These are phyloP conservation scores for Pomacea maculata DNA, from an alignment of 1,140 invertebrate species.

Conservation along the genomic window DNA sequence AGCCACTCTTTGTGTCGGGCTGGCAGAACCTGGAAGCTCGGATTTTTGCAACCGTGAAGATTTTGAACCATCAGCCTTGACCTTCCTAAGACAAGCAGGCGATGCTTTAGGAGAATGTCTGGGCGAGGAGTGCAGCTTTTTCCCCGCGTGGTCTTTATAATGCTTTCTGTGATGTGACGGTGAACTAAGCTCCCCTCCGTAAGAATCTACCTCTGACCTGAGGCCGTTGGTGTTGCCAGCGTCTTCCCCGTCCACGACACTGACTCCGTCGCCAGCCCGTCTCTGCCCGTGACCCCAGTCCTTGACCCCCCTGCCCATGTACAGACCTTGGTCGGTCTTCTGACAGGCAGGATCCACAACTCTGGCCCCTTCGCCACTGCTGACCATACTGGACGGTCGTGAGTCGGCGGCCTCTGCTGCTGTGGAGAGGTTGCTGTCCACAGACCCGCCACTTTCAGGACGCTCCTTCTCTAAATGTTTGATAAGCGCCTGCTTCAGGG, in stretches of 20 bases:
- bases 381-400: conserved; percentile 44
- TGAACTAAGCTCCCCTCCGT: neutral
- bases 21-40: conserved; percentile 40
- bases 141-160: conserved; percentile 20
- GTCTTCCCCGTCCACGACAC: conserved; percentile 7
- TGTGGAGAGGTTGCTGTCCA: conserved; percentile 48
- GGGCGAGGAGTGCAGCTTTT: conserved; percentile 40
- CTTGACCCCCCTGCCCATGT: neutral
- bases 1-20: conserved; percentile 53
- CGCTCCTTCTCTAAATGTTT: conserved; percentile 47
- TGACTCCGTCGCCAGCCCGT: conserved; percentile 15
- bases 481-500: conserved; percentile 34
- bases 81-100: conserved; percentile 38
- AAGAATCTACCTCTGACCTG: neutral
- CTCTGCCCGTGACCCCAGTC: conserved; percentile 8
- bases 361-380: conserved; percentile 27
- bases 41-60: conserved; percentile 34
- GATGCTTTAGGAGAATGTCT: conserved; percentile 44
- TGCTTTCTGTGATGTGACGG: conserved; percentile 15
- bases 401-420: conserved; percentile 48
- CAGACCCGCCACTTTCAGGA: conserved; percentile 49
- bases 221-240: neutral
- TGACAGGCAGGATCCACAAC: neutral
- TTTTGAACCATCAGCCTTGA: conserved; percentile 24
- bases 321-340: neutral